Conservation (phyloP, 1,140 invertebrate species). For the Plutomurus gul region DNA sequence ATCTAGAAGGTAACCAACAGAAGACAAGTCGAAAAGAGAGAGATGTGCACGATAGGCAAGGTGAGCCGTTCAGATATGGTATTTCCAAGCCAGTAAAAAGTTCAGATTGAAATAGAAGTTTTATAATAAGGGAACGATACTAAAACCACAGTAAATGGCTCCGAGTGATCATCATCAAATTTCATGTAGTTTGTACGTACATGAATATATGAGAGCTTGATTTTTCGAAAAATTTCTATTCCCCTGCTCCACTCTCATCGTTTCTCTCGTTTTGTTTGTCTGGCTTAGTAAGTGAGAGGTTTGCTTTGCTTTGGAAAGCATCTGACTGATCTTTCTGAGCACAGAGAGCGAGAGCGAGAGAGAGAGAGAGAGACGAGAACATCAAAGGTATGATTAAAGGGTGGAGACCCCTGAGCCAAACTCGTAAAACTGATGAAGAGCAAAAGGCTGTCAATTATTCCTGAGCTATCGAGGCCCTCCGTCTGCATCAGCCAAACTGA, state of each 20-base stretch:
- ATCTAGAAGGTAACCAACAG: too few relatives aligned
- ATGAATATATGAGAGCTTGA: too few relatives aligned
- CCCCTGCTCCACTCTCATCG: background rate
- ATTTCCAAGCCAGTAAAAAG: background rate
- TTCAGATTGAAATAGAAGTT: background rate
- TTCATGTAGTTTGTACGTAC: background rate
- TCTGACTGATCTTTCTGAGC: slow-evolving; percentile 14
- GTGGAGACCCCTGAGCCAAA: slow-evolving; percentile 31
- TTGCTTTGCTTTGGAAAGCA: background rate
- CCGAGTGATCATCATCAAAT: background rate
- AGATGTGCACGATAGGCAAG: too few relatives aligned
- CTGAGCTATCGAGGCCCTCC: slow-evolving; percentile 23
- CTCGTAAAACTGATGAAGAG: slow-evolving; percentile 42
- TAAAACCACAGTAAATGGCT: background rate
- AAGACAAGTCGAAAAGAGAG: too few relatives aligned
- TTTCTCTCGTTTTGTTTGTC: background rate
- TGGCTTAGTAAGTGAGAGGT: background rate
- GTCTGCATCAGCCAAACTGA: background rate
- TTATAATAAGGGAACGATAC: background rate
- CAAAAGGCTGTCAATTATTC: slow-evolving; percentile 39
- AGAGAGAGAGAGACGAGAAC: background rate
- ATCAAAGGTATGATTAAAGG: slow-evolving; percentile 41
- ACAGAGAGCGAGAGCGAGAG: too few relatives aligned
- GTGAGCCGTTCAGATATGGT: background rate
- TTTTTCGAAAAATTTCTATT: background rate